Evolutionary conservation across 2,797 vertebrate species (phyloP), one percentile per base, ranked within the genome.

Genomic region (Hemitrygon akajei): DNA sequence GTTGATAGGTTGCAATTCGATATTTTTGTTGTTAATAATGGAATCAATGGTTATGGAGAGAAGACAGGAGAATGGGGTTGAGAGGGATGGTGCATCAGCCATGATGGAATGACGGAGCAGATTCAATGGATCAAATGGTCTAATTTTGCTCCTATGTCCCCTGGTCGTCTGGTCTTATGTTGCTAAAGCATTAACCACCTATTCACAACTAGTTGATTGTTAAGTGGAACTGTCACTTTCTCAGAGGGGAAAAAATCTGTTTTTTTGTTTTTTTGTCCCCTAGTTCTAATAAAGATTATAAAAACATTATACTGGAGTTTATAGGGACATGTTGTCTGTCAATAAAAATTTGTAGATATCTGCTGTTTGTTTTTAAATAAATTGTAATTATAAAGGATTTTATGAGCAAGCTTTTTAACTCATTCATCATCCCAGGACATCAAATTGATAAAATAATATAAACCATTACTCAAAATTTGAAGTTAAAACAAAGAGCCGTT

Each of bases 281-380:
- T 22, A 1, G 34, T 66, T 89, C 63, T 89, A 66, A 66, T 89
- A 69, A 87, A 87, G 58, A 89, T 20, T 34, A 66, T 56, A 89
- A 87, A 63, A 58, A 58, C 84, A 89, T 69, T 89, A 89, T 69
- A 69, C 86, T 34, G 20, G 34, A 79, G 86, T 89, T 86, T 69
- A 89, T 37, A 69, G 34, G 86, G 63, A 69, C n/a, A 37, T 89
- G 86, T 89, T 89, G 86, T 69, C 86, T 89, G 86, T 69, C 60
- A 89, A 89, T 89, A 89, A 89, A 89, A 89, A 40, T 89, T 60
- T 89, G 86, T 22, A 10, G 18, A 69, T n/a, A 89, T 37, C n/a
- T 69, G n/a, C 66, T 89, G 63, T 37, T 37, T 69, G n/a, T 37
- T 89, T 69, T 89, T 20, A 89, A 89, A 69, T 37, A 25, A 89